phyloP scores from a whole-genome alignment of 2,888 invertebrate genomes.

The Lapara coniferarum region DNA sequence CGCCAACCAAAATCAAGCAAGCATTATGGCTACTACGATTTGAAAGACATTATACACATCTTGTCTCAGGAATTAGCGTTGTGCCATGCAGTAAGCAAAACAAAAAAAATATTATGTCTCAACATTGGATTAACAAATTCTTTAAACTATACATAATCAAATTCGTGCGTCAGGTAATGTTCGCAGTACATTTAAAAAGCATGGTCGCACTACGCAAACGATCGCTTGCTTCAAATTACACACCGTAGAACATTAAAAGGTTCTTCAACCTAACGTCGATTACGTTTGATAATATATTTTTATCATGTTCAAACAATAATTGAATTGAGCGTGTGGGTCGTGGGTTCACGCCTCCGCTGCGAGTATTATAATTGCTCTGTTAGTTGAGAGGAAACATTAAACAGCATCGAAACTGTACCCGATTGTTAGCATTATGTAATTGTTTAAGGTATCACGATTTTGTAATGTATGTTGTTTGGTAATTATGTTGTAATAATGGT shows the following conservation, averaged over 20 bases:
- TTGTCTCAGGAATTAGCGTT: too few species aligned
- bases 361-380: constrained; percentile 19
- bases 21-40: not conserved
- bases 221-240: constrained; percentile 35
- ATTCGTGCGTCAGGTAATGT: too few species aligned
- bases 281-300: constrained; percentile 44
- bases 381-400: constrained; percentile 7
- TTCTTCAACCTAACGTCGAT: constrained; percentile 46
- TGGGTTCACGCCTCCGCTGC: constrained; percentile 30
- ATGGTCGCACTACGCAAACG: constrained; percentile 31
- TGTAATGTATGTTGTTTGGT: not conserved
- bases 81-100: too few species aligned
- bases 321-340: constrained; percentile 49
- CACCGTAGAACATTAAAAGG: constrained; percentile 44
- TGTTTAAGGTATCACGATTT: not conserved
- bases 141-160: too few species aligned
- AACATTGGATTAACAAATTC: too few species aligned
- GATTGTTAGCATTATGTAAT: constrained; percentile 7
- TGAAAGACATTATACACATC: too few species aligned
- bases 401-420: not conserved
- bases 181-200: not conserved
- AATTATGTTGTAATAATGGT: not conserved
- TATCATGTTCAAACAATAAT: constrained; percentile 52
- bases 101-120: too few species aligned
- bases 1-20: not conserved